A percentile compares a stretch with the other conserved stretches of the same genome.
Evolutionary conservation across 1,140 invertebrate genomes (phyloP).

Genomic region (Drosophila tropicalis): DNA sequence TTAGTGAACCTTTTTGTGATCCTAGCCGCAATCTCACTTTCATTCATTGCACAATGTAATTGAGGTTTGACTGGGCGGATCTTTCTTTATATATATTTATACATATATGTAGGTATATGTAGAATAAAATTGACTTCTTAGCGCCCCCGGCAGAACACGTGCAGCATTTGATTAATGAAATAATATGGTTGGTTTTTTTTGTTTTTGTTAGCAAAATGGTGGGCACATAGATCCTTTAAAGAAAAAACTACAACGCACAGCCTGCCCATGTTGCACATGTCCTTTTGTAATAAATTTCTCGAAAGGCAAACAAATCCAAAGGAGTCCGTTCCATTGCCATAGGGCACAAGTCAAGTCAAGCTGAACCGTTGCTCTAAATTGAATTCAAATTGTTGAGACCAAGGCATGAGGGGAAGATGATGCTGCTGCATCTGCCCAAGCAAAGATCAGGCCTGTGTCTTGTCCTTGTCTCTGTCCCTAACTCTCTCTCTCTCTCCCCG

Average conservation of each 20-base stretch:
- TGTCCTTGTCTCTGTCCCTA: conserved; percentile 26
- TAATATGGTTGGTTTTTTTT: not conserved
- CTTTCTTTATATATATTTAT: conserved; percentile 6
- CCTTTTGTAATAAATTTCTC: conserved; percentile 68
- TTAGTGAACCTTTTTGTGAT: conserved; percentile 2
- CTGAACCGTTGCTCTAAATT: conserved; percentile 77
- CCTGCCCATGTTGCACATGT: conserved; percentile 65
- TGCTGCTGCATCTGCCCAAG: conserved; percentile 76
- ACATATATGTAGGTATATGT: conserved; percentile 30
- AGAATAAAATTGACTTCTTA: conserved; percentile 71
- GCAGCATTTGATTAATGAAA: conserved; percentile 67
- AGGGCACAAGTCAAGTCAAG: conserved; percentile 73
- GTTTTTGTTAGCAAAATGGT: conserved; percentile 52
- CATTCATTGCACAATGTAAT: conserved; percentile 80
- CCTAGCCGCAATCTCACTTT: conserved; percentile 69
- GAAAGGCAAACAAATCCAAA: conserved; percentile 57
- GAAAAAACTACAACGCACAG: conserved; percentile 24
- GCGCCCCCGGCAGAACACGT: conserved; percentile 73
- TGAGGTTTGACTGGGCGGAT: conserved; percentile 38
- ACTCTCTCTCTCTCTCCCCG: not conserved
- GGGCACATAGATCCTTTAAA: conserved; percentile 29
- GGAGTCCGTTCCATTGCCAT: conserved; percentile 43
- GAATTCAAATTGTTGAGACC: conserved; percentile 71
- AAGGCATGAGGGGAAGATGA: conserved; percentile 42
- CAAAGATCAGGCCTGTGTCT: conserved; percentile 65